phyloP scores from a whole-genome alignment of 2,888 invertebrate genomes.

The Galeopsomyia nigrocyanea region DNA sequence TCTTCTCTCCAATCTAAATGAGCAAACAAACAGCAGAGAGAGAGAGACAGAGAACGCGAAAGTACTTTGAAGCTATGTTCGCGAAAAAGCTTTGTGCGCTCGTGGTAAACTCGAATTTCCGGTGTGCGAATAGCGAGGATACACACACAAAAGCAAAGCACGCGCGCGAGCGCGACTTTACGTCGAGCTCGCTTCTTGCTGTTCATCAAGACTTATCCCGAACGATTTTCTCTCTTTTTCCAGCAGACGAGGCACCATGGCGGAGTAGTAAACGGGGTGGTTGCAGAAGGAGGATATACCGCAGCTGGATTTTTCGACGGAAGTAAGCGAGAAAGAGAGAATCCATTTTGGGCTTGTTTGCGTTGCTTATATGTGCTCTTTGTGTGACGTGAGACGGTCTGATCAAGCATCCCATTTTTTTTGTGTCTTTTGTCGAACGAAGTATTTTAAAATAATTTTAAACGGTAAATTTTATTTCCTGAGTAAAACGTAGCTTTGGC shows the following conservation, averaged over 20 bases:
- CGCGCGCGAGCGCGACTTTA: neutral
- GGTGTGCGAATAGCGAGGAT: neutral
- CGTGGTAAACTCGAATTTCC: conserved; percentile 30
- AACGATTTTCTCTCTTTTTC: conserved; percentile 17
- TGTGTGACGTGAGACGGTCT: neutral
- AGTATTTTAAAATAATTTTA: too few relatives aligned
- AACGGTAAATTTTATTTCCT: too few relatives aligned
- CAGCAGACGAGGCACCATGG: conserved; percentile 8
- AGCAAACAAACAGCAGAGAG: neutral
- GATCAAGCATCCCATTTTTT: too few relatives aligned
- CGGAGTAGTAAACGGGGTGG: neutral
- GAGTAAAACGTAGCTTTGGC: too few relatives aligned
- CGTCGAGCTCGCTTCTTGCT: neutral
- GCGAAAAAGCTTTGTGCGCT: conserved; percentile 1
- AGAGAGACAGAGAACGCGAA: neutral
- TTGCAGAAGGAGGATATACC: neutral
- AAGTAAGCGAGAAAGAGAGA: neutral
- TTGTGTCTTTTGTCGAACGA: too few relatives aligned
- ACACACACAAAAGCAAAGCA: neutral
- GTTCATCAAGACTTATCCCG: conserved; percentile 7
- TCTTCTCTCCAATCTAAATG: too few relatives aligned
- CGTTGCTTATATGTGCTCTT: neutral
- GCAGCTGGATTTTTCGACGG: too few relatives aligned
- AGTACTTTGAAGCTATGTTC: conserved; percentile 9
- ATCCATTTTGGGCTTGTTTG: conserved; percentile 18